Evolutionary conservation across 30 jellyfish, hydroid and myxozoan genomes (phyloP).

Genomic region (Aurelia aurita): DNA sequence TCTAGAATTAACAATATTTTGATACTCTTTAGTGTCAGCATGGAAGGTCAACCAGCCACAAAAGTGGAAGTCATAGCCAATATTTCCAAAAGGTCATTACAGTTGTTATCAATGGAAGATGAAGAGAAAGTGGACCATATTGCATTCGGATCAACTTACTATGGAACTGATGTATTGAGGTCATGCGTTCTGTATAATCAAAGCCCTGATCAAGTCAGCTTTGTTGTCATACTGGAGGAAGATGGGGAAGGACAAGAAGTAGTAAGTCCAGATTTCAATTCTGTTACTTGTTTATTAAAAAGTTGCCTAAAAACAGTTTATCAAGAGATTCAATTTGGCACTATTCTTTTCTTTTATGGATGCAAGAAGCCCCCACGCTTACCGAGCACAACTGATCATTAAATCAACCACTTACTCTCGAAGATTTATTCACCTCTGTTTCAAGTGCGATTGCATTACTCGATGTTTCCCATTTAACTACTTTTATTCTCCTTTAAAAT

Average conservation of each 20-base stretch:
- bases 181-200: constrained; percentile 63
- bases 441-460: too few species aligned
- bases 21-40: constrained; percentile 44
- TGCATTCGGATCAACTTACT: constrained; percentile 82
- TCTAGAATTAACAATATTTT: too few species aligned
- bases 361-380: too few species aligned
- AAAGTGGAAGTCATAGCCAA: constrained; percentile 61
- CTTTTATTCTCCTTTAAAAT: too few species aligned
- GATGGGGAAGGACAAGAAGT: constrained; percentile 93
- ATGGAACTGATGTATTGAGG: constrained; percentile 86
- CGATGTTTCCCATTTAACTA: too few species aligned
- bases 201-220: constrained; percentile 79
- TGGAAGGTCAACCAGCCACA: constrained; percentile 65
- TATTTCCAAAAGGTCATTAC: constrained; percentile 62
- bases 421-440: too few species aligned
- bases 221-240: constrained; percentile 89
- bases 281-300: too few species aligned
- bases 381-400: too few species aligned
- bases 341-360: too few species aligned
- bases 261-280: constrained; percentile 43
- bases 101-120: constrained; percentile 72
- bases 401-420: too few species aligned
- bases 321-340: too few species aligned
- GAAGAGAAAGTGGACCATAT: constrained; percentile 61
- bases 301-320: too few species aligned